These are phyloP conservation scores for Biston betularia DNA, from an alignment of 2,888 invertebrate genomes.

Conservation along the genomic window DNA sequence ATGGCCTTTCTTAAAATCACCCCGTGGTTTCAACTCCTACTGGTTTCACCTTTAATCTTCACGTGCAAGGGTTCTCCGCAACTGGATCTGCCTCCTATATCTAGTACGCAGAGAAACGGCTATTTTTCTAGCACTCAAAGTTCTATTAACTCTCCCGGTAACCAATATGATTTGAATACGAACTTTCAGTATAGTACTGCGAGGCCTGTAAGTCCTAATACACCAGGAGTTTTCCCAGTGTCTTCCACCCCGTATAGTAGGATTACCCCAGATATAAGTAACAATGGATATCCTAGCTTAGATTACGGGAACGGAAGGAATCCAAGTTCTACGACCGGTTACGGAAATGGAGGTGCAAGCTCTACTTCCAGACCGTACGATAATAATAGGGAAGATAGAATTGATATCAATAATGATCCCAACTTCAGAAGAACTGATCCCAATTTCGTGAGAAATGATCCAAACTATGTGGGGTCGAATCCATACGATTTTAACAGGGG, in stretches of 20 bases:
- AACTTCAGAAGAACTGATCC: slow-evolving; percentile 82
- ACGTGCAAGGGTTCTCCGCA: slow-evolving; percentile 70
- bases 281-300: slow-evolving; percentile 75
- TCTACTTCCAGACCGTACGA: slow-evolving; percentile 68
- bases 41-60: slow-evolving; percentile 56
- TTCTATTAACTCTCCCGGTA: slow-evolving; percentile 75
- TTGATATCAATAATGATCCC: slow-evolving; percentile 77
- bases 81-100: slow-evolving; percentile 85
- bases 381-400: slow-evolving; percentile 74
- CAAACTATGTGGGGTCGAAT: slow-evolving; percentile 74
- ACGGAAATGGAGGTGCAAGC: slow-evolving; percentile 67
- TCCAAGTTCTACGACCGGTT: slow-evolving; percentile 68
- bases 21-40: slow-evolving; percentile 48
- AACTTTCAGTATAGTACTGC: slow-evolving; percentile 71
- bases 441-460: slow-evolving; percentile 80
- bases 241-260: slow-evolving; percentile 72
- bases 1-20: slow-evolving; percentile 65
- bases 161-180: slow-evolving; percentile 70
- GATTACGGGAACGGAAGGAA: slow-evolving; percentile 68
- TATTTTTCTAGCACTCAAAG: slow-evolving; percentile 72
- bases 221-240: slow-evolving; percentile 67
- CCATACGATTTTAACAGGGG: slow-evolving; percentile 77
- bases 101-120: slow-evolving; percentile 64
- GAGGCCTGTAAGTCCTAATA: slow-evolving; percentile 59
- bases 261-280: slow-evolving; percentile 79